These are phyloP conservation scores for Lutra lutra DNA, from an alignment of 2,797 vertebrate genomes.

Conservation along the genomic window DNA sequence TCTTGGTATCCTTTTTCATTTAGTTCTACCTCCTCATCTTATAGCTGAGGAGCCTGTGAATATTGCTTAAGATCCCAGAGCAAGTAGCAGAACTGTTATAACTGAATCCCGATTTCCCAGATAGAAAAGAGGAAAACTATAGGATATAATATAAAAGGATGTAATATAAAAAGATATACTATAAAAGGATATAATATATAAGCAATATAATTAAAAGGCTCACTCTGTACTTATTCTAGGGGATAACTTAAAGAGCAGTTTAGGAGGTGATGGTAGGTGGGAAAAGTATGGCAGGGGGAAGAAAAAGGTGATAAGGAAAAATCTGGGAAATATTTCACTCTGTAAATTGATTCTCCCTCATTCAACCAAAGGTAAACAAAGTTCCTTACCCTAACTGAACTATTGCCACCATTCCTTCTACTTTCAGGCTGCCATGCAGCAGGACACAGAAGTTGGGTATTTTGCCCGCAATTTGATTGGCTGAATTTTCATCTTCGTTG, in stretches of 20 bases:
- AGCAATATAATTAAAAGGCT: not conserved
- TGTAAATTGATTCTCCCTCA: not conserved
- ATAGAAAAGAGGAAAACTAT: slow-evolving; percentile 6
- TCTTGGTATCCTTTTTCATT: not conserved
- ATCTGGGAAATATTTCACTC: not conserved
- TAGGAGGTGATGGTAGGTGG: not conserved
- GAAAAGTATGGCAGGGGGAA: not conserved
- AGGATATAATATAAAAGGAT: not conserved
- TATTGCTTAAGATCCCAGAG: not conserved
- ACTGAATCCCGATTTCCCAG: not conserved
- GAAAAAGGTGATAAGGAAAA: not conserved
- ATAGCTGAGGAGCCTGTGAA: not conserved
- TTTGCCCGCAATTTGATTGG: slow-evolving; percentile 98
- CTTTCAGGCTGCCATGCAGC: slow-evolving; percentile 97
- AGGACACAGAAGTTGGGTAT: slow-evolving; percentile 99
- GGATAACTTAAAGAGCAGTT: not conserved
- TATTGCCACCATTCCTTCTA: slow-evolving; percentile 99
- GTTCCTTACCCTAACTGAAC: slow-evolving; percentile 95
- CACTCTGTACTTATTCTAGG: not conserved
- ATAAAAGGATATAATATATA: not conserved
- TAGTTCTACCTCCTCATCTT: not conserved
- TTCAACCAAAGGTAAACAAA: not conserved
- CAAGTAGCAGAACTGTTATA: not conserved
- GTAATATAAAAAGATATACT: not conserved
- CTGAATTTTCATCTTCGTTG: slow-evolving; percentile 95